Evolutionary conservation across 2,888 invertebrate genomes (phyloP), one percentile per base, ranked within the genome.

Genomic region (Drosophila macrospina): DNA sequence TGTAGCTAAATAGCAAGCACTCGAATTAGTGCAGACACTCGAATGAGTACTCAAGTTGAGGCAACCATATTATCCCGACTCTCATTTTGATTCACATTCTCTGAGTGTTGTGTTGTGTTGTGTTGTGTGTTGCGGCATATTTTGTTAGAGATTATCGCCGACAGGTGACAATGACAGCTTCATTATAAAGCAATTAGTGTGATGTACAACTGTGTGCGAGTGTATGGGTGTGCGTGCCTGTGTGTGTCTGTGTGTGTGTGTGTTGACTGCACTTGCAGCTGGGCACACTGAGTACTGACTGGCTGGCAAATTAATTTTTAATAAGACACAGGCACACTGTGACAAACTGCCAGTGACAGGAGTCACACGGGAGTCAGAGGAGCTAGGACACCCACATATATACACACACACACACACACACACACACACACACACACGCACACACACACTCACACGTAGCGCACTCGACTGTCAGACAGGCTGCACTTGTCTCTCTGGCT

Each of bases 121-220:
- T n/a, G n/a, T n/a, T n/a, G n/a, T n/a, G n/a, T n/a, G n/a, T 45
- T 41, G 59, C 36, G 67, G 71, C 70, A 50, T 64, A 80, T 69
- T 73, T 65, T 78, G 73, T 78, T 72, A 76, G 83, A 88, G 86
- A 82, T 86, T 81, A 86, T 70, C 80, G 70, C 48, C 79, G 90
- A 86, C 90, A 89, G 89, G 89, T 90, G 90, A 90, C 90, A 89
- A 85, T 88, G 89, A 90, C 90, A 90, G 86, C 89, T 90, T 89
- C 83, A 90, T 90, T 89, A 90, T 88, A 87, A 78, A 80, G 87
- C 89, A 86, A 86, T 86, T 86, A 86, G 82, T 81, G 71, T 62
- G 72, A 57, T 55, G 66, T 26, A 36, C 42, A 50, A 44, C 32
- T 26, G 37, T n/a, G 7, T 16, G 34, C 36, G 56, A 74, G 64